Evolutionary conservation across 2,113 vertebrate species (phyloP), one percentile per base, ranked within the genome.

Genomic region (Nematolebias whitei): DNA sequence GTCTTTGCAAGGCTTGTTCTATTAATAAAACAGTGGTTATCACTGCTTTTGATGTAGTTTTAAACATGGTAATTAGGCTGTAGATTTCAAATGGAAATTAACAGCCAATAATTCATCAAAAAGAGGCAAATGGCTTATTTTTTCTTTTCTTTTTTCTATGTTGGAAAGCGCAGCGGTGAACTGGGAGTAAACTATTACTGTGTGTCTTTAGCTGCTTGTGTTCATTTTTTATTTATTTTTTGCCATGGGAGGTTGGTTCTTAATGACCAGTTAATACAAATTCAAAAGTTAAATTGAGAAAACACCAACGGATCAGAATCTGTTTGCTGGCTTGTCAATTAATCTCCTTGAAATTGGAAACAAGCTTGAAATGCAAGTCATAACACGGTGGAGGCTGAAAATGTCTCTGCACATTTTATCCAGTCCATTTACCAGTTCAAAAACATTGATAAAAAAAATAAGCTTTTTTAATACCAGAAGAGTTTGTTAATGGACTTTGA

Each of bases 21-120:
- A 90, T 90, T 90, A 91, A 90, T 88, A 84, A 79, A 87, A 87
- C 75, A 77, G 80, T 78, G 82, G 72, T 87, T 87, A 85, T 88
- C 76, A 77, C 72, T 70, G 60, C 61, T 85, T 86, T 83, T 85
- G 76, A 84, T 87, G 78, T 71, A 73, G 59, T 78, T 85, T 87
- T 65, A 63, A 83, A 85, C 75, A 76, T 86, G 83, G 84, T 91
- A 84, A 90, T 90, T 88, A 88, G 64, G 73, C 63, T 69, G 65
- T 77, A 73, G 58, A 79, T 84, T 88, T 82, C 24, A 82, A 83
- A 87, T 79, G 48, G 45, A 84, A 83, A 83, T 85, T 48, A 82
- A 84, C 53, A 19, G 52, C 44, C 29, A 66, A 85, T 83, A 80
- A 81, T 84, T 88, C 40, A 88, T 61, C 57, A 57, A 24, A 78